Conservation (phyloP, 1,140 invertebrate species). For the Cryptotermes secundus region DNA sequence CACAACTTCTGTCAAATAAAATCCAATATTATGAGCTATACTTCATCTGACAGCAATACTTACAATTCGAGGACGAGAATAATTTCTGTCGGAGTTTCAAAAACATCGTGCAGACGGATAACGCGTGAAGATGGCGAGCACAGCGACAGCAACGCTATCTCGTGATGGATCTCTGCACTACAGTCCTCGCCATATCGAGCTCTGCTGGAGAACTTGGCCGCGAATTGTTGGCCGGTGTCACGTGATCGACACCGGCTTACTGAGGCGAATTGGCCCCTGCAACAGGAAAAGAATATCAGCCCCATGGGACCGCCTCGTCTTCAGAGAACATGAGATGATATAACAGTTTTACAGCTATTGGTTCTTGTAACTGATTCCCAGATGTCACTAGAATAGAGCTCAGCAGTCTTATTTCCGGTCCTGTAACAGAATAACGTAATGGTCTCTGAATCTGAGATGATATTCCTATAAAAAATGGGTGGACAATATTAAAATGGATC, state of each 20-base stretch:
- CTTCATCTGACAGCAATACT: conserved; percentile 45
- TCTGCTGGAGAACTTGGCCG: conserved; percentile 74
- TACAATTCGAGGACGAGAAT: conserved; percentile 76
- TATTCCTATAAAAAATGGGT: no score
- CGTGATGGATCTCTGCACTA: conserved; percentile 63
- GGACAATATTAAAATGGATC: no score
- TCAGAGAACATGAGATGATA: no score
- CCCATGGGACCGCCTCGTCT: no score
- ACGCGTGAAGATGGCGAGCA: conserved; percentile 62
- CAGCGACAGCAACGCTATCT: conserved; percentile 66
- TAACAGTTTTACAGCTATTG: no score
- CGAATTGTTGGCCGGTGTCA: conserved; percentile 61
- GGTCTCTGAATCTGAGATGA: no score
- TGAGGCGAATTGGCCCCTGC: conserved; percentile 74
- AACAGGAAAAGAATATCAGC: neutral
- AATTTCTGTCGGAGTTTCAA: conserved; percentile 67
- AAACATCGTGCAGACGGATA: conserved; percentile 70
- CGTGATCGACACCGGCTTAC: conserved; percentile 66
- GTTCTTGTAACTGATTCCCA: no score
- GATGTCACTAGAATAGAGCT: no score
- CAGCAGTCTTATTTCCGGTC: no score
- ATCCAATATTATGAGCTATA: no score
- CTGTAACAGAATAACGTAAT: no score
- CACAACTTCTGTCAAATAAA: no score
- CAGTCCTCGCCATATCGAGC: conserved; percentile 62